Conservation (phyloP, 2,113 vertebrate species). For the Otus sunia region DNA sequence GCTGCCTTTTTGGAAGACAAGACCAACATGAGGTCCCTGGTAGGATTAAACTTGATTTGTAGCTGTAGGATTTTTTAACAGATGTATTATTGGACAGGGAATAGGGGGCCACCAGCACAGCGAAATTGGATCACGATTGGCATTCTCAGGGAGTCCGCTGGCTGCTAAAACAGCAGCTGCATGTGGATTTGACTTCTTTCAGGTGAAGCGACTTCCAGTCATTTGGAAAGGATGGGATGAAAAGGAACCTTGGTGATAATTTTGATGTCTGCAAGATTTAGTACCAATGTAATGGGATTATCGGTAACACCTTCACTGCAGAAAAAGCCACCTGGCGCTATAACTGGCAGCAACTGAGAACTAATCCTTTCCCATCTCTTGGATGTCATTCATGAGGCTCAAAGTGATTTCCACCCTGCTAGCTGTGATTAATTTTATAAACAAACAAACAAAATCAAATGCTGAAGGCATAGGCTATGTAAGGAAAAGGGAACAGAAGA, state of each 20-base stretch:
- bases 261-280: conserved; percentile 92
- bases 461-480: conserved; percentile 67
- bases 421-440: conserved; percentile 94
- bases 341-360: conserved; percentile 91
- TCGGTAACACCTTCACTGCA: conserved; percentile 92
- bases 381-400: conserved; percentile 95
- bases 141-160: conserved; percentile 83
- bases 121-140: conserved; percentile 90
- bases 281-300: conserved; percentile 97
- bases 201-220: conserved; percentile 91
- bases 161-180: conserved; percentile 88
- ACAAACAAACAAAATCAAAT: conserved; percentile 76
- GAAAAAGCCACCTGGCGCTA: conserved; percentile 95
- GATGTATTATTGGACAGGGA: conserved; percentile 95
- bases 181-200: conserved; percentile 90
- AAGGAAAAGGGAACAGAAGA: conserved; percentile 16
- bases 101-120: conserved; percentile 89
- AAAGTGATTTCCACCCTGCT: conserved; percentile 89
- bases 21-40: conserved; percentile 91
- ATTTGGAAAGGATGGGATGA: conserved; percentile 91
- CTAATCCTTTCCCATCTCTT: conserved; percentile 98
- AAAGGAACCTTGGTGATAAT: conserved; percentile 88
- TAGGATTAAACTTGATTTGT: conserved; percentile 96
- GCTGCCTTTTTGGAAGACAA: conserved; percentile 87
- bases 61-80: conserved; percentile 92